Base-by-base conservation (phyloP, 2,113 vertebrate genomes). In the Corvus hawaiiensis region DNA sequence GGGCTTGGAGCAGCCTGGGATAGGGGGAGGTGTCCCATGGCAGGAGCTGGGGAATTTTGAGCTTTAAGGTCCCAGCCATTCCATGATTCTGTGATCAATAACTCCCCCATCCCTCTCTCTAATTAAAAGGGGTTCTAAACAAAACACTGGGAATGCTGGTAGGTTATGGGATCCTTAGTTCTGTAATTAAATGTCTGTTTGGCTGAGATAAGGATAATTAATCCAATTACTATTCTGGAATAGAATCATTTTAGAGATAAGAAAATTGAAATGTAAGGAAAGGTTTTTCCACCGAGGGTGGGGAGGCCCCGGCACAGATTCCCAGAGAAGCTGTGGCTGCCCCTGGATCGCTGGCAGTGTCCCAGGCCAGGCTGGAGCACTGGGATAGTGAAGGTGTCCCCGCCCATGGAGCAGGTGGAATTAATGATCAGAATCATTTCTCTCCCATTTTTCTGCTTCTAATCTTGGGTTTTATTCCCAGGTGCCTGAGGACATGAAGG, bases 81-180 rank as follows among this genome's bases (percentile, higher is more conserved):
- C 44, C 32, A 4, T 1, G 18, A 58, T 67, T 41, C 56, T 1
- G 0, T 7, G 48, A 30, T n/a, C 18, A n/a, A 1, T 18, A 39
- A 14, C 28, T 73, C 7, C 4, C 32, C 32, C 37, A 4, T 6
- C 33, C 48, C 48, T 16, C 23, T 4, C 23, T 10, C 10, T 35
- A 4, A 35, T 26, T 17, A 16, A 41, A 13, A 23, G 46, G 27
- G 0, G 7, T 46, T 54, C 24, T 22, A 4, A 63, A 37, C 24
- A 23, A 64, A 64, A 27, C 10, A 8, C 14, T 1, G 3, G 75
- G 7, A 48, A 5, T 37, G 6, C 20, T 32, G 75, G 37, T 8
- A 10, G 35, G 4, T 9, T 58, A 66, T 7, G 17, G 39, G 44
- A 14, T 55, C 41, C 44, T 30, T 8, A 6, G 6, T 41, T 87